Evolutionary conservation across 92 coral and sea anemone species (phyloP).

Genomic region (Siderastrea radians): DNA sequence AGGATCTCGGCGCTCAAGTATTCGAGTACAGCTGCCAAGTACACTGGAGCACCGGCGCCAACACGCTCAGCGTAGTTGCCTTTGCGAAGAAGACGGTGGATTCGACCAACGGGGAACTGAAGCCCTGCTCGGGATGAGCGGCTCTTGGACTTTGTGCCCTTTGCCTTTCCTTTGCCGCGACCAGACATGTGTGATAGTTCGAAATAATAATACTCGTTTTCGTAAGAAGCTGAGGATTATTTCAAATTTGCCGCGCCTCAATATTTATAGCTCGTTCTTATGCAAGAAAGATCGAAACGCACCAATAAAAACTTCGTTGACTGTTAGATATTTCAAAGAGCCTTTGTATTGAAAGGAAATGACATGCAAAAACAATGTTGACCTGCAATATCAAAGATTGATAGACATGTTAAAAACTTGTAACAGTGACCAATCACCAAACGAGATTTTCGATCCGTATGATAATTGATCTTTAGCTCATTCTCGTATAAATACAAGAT

Average conservation of each 20-base stretch:
- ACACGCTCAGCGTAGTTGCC: slow-evolving; percentile 84
- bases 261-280: background rate
- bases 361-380: background rate
- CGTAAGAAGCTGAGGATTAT: background rate
- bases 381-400: background rate
- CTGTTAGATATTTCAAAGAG: background rate
- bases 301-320: slow-evolving; percentile 1
- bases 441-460: slow-evolving; percentile 20
- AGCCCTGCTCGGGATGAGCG: slow-evolving; percentile 91
- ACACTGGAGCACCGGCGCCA: slow-evolving; percentile 91
- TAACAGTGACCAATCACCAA: background rate
- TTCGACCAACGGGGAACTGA: slow-evolving; percentile 83
- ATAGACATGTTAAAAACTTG: background rate
- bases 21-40: slow-evolving; percentile 69
- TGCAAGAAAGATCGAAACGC: background rate
- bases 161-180: slow-evolving; percentile 92
- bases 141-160: slow-evolving; percentile 90
- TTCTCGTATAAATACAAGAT: background rate
- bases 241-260: background rate
- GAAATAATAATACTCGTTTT: background rate
- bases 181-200: slow-evolving; percentile 72
- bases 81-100: slow-evolving; percentile 76
- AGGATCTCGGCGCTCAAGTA: slow-evolving; percentile 69
- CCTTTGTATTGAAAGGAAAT: background rate
- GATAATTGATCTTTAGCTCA: background rate